Evolutionary conservation across 2,797 vertebrate species (phyloP), one percentile per base, ranked within the genome.

Genomic region (Podarcis lilfordi): DNA sequence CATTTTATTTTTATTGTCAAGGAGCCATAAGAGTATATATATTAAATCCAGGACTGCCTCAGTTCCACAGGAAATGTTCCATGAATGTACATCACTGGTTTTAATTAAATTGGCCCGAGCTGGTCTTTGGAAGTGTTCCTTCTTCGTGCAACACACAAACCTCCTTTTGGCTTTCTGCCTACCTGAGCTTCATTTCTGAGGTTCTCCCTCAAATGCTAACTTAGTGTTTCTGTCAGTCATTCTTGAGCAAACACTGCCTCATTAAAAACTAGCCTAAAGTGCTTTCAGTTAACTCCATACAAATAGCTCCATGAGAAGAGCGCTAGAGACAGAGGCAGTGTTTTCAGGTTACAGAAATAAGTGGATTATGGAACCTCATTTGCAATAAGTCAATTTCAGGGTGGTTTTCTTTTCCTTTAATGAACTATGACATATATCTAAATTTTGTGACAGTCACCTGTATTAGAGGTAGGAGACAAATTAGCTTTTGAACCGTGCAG

Each of bases 201-300:
- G 91, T 85, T 95, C 96, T 95, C 92, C 95, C 93, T 89, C 85
- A 94, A 97, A 95, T 93, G 95, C 94, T 95, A 95, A 89, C 95
- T 97, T 97, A 97, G 97, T 97, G 97, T 94, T 96, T 96, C 97
- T 98, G 97, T 97, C 97, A 97, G 96, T 97, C 97, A 97, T 95
- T 96, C 95, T 93, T 93, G 86, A 91, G 94, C 96, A 97, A 93
- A 89, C 75, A 86, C 2, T 0, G 50, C 90, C 91, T 95, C 89
- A 91, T 94, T 95, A 95, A 93, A 82, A 95, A 87, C 66, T 71
- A 80, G 80, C 87, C 92, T 91, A 69, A 91, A 94, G 84, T 86
- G 88, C 55, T 92, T 92, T 90, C 89, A 32, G 79, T 82, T 92
- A 92, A 93, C 15, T 88, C 37, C 79, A 83, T 61, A 82, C 85